Evolutionary conservation across 1,140 invertebrate genomes (phyloP).

Genomic region (Drosophila pectinifera): DNA sequence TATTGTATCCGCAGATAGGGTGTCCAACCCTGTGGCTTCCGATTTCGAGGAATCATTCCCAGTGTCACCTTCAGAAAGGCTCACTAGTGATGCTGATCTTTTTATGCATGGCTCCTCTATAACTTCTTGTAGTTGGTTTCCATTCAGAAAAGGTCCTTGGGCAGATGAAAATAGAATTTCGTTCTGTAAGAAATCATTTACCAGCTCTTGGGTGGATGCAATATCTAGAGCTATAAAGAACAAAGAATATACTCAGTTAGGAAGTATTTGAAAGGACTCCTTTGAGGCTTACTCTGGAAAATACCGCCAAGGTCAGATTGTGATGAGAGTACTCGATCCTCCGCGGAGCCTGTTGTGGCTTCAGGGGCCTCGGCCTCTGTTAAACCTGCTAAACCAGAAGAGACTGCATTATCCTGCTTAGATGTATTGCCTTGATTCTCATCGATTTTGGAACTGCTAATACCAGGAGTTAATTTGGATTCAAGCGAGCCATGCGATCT

Average conservation of each 20-base stretch:
- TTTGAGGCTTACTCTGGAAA: conserved; percentile 23
- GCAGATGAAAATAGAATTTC: conserved; percentile 44
- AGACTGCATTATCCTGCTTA: conserved; percentile 65
- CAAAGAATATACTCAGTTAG: not conserved
- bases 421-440: conserved; percentile 25
- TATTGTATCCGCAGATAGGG: conserved; percentile 46
- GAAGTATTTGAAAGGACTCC: not conserved
- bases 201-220: conserved; percentile 28
- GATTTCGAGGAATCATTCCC: conserved; percentile 16
- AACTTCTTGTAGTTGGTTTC: conserved; percentile 15
- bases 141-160: not conserved
- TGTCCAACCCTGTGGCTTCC: conserved; percentile 27
- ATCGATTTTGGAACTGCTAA: conserved; percentile 50
- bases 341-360: conserved; percentile 13
- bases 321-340: conserved; percentile 10
- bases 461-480: conserved; percentile 58
- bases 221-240: not conserved
- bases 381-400: conserved; percentile 71
- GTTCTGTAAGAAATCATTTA: conserved; percentile 41
- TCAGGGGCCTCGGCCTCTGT: conserved; percentile 20
- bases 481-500: conserved; percentile 51
- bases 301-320: not conserved
- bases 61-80: conserved; percentile 18
- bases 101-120: conserved; percentile 56
- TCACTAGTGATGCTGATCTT: conserved; percentile 36